phyloP scores from a whole-genome alignment of 2,797 vertebrate genomes.

The Sphenopsis melanotis region DNA sequence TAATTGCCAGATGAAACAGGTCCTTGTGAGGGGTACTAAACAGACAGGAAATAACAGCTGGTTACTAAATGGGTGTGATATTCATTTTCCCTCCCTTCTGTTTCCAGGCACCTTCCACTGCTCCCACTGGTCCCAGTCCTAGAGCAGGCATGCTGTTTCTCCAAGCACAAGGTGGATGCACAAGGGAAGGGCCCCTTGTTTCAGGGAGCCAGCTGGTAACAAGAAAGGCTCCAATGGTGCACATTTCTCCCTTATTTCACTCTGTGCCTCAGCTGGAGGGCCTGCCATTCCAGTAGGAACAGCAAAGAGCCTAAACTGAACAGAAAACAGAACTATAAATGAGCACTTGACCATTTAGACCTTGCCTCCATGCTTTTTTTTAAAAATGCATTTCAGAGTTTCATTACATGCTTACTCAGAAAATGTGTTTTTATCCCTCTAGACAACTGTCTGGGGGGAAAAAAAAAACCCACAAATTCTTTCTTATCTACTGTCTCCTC shows the following conservation, averaged over 20 bases:
- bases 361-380: background rate
- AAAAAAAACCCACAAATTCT: background rate
- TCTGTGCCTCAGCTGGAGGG: background rate
- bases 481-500: background rate
- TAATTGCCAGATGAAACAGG: background rate
- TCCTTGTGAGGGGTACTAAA: background rate
- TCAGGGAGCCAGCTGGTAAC: background rate
- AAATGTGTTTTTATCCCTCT: background rate
- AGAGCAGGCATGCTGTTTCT: background rate
- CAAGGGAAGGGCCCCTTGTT: background rate
- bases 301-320: background rate
- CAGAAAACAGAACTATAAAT: background rate
- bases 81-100: background rate
- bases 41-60: background rate
- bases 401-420: background rate
- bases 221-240: background rate
- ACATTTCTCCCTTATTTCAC: background rate
- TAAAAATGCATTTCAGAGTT: background rate
- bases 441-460: fast-evolving
- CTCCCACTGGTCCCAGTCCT: background rate
- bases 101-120: background rate
- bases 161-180: background rate
- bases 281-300: background rate
- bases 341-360: background rate
- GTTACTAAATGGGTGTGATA: background rate